phyloP scores from a whole-genome alignment of 1,140 invertebrate genomes.

The Bombus pyrosoma region DNA sequence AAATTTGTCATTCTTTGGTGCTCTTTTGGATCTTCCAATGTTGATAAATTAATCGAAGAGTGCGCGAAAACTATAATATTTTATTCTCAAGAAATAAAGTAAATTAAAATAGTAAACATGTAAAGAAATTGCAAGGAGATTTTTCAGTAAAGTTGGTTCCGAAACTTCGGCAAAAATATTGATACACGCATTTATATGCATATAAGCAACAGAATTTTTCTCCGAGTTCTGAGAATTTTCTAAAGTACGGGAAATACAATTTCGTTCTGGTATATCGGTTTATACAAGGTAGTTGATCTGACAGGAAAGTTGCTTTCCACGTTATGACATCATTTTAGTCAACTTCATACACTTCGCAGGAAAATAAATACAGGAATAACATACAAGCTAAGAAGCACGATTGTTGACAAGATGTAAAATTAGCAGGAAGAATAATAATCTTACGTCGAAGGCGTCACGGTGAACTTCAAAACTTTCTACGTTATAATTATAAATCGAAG shows the following conservation, averaged over 20 bases:
- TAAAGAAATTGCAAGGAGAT: neutral
- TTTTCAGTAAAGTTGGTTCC: too few relatives aligned
- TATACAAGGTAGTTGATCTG: neutral
- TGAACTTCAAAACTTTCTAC: neutral
- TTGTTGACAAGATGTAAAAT: conserved; percentile 24
- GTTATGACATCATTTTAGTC: neutral
- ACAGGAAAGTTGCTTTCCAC: neutral
- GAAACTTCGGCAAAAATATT: too few relatives aligned
- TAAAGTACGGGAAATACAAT: neutral
- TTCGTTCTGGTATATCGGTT: neutral
- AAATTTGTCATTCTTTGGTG: too few relatives aligned
- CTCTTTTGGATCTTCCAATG: too few relatives aligned
- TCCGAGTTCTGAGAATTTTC: neutral
- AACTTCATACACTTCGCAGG: neutral
- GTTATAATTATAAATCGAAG: conserved; percentile 8
- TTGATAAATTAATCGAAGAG: too few relatives aligned
- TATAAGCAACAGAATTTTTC: too few relatives aligned
- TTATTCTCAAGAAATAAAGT: too few relatives aligned
- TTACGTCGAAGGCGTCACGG: neutral
- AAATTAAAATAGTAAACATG: neutral
- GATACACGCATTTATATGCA: too few relatives aligned
- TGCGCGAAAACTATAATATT: neutral
- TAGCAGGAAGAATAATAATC: conserved; percentile 42
- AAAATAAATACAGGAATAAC: conserved; percentile 7
- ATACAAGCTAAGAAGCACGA: neutral